These are phyloP conservation scores for Crossoptilon crossoptilon DNA, from an alignment of 2,797 vertebrate species.

Conservation along the genomic window DNA sequence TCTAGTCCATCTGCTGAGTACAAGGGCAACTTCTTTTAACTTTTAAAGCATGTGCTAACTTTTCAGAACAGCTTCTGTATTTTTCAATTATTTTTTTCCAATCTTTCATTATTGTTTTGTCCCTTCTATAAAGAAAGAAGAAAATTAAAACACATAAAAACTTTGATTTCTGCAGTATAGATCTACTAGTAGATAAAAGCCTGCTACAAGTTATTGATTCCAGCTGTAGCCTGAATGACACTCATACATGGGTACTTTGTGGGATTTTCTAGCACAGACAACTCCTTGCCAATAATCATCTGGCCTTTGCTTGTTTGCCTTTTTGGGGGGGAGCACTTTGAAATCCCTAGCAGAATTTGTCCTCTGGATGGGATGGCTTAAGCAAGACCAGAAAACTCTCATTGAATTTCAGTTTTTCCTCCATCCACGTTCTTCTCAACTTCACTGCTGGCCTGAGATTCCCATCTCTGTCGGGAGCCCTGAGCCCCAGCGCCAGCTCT, in stretches of 20 bases:
- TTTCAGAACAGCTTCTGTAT: not conserved
- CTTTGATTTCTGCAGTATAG: not conserved
- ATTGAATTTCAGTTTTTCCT: not conserved
- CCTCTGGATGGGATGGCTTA: not conserved
- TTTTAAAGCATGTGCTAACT: not conserved
- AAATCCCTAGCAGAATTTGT: not conserved
- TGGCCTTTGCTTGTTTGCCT: too few species aligned
- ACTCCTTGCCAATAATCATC: not conserved
- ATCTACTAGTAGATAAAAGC: slow-evolving; percentile 36
- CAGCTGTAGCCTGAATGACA: not conserved
- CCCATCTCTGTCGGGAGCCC: not conserved
- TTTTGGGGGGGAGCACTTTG: not conserved
- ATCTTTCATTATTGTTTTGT: slow-evolving; percentile 24
- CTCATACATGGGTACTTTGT: not conserved
- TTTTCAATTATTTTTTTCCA: slow-evolving; percentile 10
- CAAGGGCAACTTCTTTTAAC: not conserved
- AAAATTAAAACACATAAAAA: slow-evolving; percentile 46
- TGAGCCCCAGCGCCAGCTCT: too few species aligned
- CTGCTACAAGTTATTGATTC: slow-evolving; percentile 2
- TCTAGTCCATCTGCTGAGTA: not conserved
- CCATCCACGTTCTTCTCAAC: not conserved
- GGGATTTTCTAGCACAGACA: not conserved
- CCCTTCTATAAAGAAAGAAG: slow-evolving; percentile 20
- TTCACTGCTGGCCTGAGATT: not conserved
- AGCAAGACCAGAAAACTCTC: not conserved